Evolutionary conservation across 1,140 invertebrate genomes (phyloP).

Genomic region (Holotrichia oblita): DNA sequence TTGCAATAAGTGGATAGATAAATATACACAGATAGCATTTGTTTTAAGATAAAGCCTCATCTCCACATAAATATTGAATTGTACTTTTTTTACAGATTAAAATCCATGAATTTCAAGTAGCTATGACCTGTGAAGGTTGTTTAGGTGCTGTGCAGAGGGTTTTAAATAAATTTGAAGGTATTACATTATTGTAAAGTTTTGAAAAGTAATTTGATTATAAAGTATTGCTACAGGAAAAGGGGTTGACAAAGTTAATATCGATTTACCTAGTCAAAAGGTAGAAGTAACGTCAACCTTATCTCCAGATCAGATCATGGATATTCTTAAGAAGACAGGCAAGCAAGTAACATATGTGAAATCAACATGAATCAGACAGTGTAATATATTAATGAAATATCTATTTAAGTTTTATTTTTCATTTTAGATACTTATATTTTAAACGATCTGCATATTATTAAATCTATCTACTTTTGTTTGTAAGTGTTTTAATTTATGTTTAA

Average conservation of each 20-base stretch:
- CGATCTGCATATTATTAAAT: too few species aligned
- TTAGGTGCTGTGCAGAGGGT: slow-evolving; percentile 83
- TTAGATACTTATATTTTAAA: too few species aligned
- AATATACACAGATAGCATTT: too few species aligned
- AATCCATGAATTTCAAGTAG: slow-evolving; percentile 79
- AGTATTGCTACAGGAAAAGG: slow-evolving; percentile 64
- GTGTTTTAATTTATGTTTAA: too few species aligned
- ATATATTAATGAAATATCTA: too few species aligned
- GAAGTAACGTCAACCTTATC: slow-evolving; percentile 71
- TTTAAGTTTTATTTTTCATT: too few species aligned
- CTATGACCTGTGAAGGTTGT: slow-evolving; percentile 92
- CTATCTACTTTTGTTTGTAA: too few species aligned
- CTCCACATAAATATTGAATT: too few species aligned
- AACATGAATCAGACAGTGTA: not conserved
- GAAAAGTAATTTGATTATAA: not conserved
- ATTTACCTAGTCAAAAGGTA: slow-evolving; percentile 73
- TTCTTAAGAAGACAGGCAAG: slow-evolving; percentile 82
- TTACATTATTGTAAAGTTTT: not conserved
- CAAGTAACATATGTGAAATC: slow-evolving; percentile 66
- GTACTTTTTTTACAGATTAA: slow-evolving; percentile 31
- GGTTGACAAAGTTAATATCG: slow-evolving; percentile 72
- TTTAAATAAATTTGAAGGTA: slow-evolving; percentile 77
- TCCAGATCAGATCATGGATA: slow-evolving; percentile 72
- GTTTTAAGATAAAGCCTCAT: too few species aligned
- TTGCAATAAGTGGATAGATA: too few species aligned